These are phyloP conservation scores for Argyra leucocephala DNA, from an alignment of 2,888 invertebrate species.

Conservation along the genomic window DNA sequence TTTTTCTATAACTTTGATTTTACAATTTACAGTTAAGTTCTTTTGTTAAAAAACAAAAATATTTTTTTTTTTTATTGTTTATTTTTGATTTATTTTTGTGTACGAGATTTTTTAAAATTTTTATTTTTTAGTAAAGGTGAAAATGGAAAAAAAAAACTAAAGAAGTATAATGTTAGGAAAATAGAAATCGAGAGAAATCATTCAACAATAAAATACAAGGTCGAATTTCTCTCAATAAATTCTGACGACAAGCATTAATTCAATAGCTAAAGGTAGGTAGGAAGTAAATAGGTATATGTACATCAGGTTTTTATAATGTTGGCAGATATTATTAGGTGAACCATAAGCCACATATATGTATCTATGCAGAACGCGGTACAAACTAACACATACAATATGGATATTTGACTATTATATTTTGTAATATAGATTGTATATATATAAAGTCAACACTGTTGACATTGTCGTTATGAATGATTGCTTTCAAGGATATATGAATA, in stretches of 20 bases:
- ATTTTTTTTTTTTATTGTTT: no score
- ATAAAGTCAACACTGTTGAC: not conserved
- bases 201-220: slow-evolving; percentile 1
- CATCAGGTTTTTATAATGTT: not conserved
- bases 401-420: not conserved
- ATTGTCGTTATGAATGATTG: not conserved
- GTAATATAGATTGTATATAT: not conserved
- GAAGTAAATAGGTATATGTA: no score
- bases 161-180: not conserved
- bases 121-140: no score
- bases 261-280: no score
- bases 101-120: no score
- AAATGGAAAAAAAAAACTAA: no score
- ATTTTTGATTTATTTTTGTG: no score
- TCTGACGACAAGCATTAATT: not conserved
- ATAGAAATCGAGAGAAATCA: not conserved
- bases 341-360: not conserved
- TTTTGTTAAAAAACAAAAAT: no score
- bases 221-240: not conserved
- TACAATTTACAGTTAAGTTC: no score
- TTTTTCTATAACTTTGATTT: no score
- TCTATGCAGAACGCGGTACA: not conserved
- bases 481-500: not conserved
- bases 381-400: not conserved
- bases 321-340: slow-evolving; percentile 1